Evolutionary conservation across 2,113 vertebrate species (phyloP).

Genomic region (Lamprotornis superbus): DNA sequence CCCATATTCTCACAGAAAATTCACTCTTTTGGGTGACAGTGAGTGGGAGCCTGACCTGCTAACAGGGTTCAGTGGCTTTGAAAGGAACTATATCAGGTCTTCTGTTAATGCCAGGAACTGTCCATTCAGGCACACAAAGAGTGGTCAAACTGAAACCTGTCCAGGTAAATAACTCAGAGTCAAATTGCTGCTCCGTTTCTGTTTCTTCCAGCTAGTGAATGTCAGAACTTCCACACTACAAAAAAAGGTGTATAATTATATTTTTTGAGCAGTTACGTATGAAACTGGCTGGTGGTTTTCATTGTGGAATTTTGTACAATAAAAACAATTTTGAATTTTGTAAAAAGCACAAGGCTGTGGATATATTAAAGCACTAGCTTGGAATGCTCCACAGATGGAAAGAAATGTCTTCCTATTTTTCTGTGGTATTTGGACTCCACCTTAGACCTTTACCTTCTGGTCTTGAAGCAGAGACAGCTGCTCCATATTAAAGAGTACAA

Average conservation of each 20-base stretch:
- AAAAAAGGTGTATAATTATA: not conserved
- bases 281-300: not conserved
- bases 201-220: constrained; percentile 28
- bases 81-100: not conserved
- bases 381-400: not conserved
- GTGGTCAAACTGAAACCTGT: not conserved
- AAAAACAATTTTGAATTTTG: constrained; percentile 28
- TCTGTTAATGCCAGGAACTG: not conserved
- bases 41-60: not conserved
- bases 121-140: not conserved
- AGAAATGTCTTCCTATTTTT: not conserved
- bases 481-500: not conserved
- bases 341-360: constrained; percentile 7
- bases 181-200: constrained; percentile 28
- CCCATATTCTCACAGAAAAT: not conserved
- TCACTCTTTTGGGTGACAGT: not conserved
- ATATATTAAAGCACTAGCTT: constrained; percentile 37
- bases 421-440: not conserved
- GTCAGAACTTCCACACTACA: constrained; percentile 41
- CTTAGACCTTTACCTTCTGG: not conserved
- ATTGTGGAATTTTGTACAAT: constrained; percentile 47
- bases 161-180: not conserved
- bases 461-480: not conserved
- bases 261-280: constrained; percentile 13
- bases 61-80: not conserved